Conservation (phyloP, 2,888 invertebrate genomes). For the Choristoneura rosaceana region DNA sequence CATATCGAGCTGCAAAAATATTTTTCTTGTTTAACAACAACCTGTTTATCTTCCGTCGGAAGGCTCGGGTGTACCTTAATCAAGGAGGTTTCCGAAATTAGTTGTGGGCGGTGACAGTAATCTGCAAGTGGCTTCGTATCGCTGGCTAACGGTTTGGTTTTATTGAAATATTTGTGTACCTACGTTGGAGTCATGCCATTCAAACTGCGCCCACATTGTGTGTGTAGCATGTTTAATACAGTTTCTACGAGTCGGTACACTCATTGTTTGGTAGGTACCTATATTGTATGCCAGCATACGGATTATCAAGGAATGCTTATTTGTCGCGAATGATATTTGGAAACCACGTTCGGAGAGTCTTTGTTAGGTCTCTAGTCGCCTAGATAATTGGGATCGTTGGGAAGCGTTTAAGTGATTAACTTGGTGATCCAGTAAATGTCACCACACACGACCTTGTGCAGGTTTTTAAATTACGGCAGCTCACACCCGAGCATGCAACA, state of each 20-base stretch:
- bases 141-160: slow-evolving; percentile 71
- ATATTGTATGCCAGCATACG: neutral
- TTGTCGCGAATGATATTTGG: slow-evolving; percentile 22
- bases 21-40: slow-evolving; percentile 22
- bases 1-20: neutral
- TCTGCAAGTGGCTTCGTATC: slow-evolving; percentile 71
- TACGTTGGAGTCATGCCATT: slow-evolving; percentile 59
- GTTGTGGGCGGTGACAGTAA: slow-evolving; percentile 59
- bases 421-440: slow-evolving; percentile 49
- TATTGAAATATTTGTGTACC: slow-evolving; percentile 56
- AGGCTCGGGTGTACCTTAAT: slow-evolving; percentile 18
- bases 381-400: slow-evolving; percentile 4
- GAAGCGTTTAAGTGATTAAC: slow-evolving; percentile 16
- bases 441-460: slow-evolving; percentile 64
- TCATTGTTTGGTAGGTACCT: slow-evolving; percentile 17
- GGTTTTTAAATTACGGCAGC: slow-evolving; percentile 51
- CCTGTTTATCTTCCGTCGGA: slow-evolving; percentile 30
- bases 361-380: slow-evolving; percentile 10
- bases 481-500: slow-evolving; percentile 51
- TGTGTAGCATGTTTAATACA: slow-evolving; percentile 40
- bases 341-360: neutral
- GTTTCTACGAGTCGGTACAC: slow-evolving; percentile 36
- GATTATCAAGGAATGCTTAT: slow-evolving; percentile 1
- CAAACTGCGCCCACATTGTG: slow-evolving; percentile 42
- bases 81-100: slow-evolving; percentile 58